Percentiles rank a stretch among this genome's conserved stretches.
Evolutionary conservation across 1,140 invertebrate genomes (phyloP).

Genomic region (Oncopeltus fasciatus): DNA sequence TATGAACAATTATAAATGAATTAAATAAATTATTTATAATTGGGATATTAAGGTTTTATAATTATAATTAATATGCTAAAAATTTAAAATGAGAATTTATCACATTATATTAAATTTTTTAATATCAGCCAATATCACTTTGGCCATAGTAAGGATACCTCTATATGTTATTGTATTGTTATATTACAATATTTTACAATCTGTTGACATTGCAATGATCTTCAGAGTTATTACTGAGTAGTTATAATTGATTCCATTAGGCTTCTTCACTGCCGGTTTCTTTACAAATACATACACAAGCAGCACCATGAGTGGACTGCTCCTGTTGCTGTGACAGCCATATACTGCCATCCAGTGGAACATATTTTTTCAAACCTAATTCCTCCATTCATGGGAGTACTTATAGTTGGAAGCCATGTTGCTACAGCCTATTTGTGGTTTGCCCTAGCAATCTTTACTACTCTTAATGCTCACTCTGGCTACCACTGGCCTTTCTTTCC

Average conservation of each 20-base stretch:
- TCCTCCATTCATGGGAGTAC: conserved; percentile 64
- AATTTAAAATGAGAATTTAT: too few species aligned
- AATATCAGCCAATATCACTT: too few species aligned
- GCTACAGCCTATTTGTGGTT: conserved; percentile 75
- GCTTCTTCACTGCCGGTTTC: conserved; percentile 52
- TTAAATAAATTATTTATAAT: too few species aligned
- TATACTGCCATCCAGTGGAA: conserved; percentile 79
- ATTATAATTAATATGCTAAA: too few species aligned
- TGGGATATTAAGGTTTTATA: too few species aligned
- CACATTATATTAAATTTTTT: too few species aligned
- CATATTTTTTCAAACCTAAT: conserved; percentile 70
- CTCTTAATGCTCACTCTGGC: conserved; percentile 72
- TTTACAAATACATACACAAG: conserved; percentile 78
- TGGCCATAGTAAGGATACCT: too few species aligned
- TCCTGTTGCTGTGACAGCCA: conserved; percentile 63
- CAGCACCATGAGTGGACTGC: conserved; percentile 78
- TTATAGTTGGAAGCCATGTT: conserved; percentile 67
- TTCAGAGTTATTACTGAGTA: too few species aligned
- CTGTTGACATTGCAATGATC: too few species aligned
- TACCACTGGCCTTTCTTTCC: conserved; percentile 80
- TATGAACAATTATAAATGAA: too few species aligned
- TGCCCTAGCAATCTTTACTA: conserved; percentile 58
- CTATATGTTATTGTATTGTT: too few species aligned
- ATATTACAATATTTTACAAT: too few species aligned
- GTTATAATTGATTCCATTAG: conserved; percentile 31